Conservation (phyloP, 1,140 invertebrate genomes). For the Euura lappo region DNA sequence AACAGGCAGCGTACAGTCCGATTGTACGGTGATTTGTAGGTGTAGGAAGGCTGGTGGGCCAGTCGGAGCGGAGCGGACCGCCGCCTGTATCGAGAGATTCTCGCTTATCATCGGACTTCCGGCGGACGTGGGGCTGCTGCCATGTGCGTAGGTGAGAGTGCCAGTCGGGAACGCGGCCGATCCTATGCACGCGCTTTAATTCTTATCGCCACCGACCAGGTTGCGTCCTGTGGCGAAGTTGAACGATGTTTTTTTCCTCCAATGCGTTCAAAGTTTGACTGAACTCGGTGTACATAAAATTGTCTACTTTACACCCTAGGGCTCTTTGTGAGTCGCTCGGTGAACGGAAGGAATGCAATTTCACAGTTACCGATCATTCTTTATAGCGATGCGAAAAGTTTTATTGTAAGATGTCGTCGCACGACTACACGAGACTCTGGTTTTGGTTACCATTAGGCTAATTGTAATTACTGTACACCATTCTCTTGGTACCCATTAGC, state of each 20-base stretch:
- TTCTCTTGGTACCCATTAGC: conserved; percentile 1
- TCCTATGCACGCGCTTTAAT: not conserved
- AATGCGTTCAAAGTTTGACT: too few species aligned
- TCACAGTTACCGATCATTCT: too few species aligned
- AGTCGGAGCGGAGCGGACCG: conserved; percentile 25
- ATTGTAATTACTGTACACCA: not conserved
- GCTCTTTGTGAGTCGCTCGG: too few species aligned
- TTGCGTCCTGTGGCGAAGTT: not conserved
- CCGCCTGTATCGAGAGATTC: conserved; percentile 44
- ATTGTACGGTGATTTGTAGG: conserved; percentile 30
- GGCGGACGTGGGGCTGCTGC: conserved; percentile 55
- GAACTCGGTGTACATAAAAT: too few species aligned
- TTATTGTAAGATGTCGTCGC: not conserved
- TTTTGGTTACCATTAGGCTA: not conserved
- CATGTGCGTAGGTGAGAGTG: conserved; percentile 53
- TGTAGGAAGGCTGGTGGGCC: conserved; percentile 32
- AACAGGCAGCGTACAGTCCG: not conserved
- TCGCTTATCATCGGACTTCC: conserved; percentile 59
- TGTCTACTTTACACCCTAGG: too few species aligned
- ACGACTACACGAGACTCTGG: not conserved
- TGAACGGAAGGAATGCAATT: too few species aligned
- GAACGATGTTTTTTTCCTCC: too few species aligned
- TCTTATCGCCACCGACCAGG: not conserved
- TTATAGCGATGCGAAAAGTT: not conserved
- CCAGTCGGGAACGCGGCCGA: not conserved